Percentiles rank a stretch among this genome's conserved stretches.
Conservation (phyloP, 2,113 vertebrate genomes). For the Narcine bancroftii region DNA sequence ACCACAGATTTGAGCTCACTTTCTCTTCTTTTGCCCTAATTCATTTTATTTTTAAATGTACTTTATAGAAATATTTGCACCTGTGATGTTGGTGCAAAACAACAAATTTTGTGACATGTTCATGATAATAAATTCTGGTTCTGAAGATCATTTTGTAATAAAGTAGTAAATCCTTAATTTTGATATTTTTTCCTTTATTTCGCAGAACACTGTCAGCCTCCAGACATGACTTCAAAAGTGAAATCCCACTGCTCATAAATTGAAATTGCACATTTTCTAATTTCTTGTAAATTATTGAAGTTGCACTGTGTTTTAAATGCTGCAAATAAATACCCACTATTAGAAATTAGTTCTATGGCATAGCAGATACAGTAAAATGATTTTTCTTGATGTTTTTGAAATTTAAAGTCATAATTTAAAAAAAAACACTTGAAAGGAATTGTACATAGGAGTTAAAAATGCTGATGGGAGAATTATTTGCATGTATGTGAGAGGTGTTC, state of each 20-base stretch:
- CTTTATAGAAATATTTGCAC: too few species aligned
- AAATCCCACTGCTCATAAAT: not conserved
- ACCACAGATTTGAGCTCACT: too few species aligned
- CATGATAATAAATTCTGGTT: too few species aligned
- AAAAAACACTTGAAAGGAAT: not conserved
- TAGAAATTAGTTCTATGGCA: not conserved
- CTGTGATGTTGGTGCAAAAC: too few species aligned
- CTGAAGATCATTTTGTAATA: not conserved
- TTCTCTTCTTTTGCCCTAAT: too few species aligned
- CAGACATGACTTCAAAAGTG: not conserved
- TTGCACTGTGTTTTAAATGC: not conserved
- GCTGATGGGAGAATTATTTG: not conserved
- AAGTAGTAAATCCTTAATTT: not conserved
- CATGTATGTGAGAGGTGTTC: too few species aligned
- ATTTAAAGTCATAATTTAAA: not conserved
- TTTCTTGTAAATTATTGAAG: constrained; percentile 6
- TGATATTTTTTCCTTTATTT: not conserved
- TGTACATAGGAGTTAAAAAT: not conserved
- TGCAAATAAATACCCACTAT: not conserved
- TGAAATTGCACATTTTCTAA: not conserved
- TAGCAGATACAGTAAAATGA: not conserved
- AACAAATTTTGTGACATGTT: too few species aligned
- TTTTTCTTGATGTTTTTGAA: not conserved
- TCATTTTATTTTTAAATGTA: too few species aligned
- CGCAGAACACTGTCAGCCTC: not conserved